phyloP scores from a whole-genome alignment of 2,113 vertebrate genomes.

The Lonchura striata region DNA sequence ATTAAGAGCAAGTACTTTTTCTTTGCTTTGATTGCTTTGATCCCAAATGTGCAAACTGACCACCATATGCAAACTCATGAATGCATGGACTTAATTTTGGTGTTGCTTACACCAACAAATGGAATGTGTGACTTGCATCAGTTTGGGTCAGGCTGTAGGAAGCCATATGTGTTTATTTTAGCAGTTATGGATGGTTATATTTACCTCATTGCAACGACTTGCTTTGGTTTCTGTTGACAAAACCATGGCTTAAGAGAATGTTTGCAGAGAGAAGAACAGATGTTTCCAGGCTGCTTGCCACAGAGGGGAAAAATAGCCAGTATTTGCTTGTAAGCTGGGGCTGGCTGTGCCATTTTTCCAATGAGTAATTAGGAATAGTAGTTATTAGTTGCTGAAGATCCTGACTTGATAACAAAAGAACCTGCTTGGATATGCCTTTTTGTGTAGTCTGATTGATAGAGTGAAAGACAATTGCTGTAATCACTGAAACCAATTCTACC shows the following conservation, averaged over 20 bases:
- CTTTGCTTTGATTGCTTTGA: neutral
- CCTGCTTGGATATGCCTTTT: neutral
- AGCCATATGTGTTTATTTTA: conserved; percentile 59
- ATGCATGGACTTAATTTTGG: neutral
- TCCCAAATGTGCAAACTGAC: neutral
- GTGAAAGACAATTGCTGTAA: neutral
- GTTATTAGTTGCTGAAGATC: conserved; percentile 6
- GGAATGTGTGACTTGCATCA: neutral
- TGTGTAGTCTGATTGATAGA: neutral
- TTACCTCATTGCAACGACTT: conserved; percentile 54
- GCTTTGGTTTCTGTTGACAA: conserved; percentile 56
- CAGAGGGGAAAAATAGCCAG: neutral
- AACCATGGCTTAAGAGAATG: conserved; percentile 52
- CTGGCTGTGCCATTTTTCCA: conserved; percentile 23
- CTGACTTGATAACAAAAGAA: neutral
- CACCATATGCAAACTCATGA: neutral
- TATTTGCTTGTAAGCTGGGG: neutral
- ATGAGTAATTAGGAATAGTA: neutral
- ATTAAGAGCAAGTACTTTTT: neutral
- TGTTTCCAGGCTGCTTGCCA: conserved; percentile 55
- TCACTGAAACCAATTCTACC: neutral
- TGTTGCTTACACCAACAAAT: neutral
- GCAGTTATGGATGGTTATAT: conserved; percentile 44
- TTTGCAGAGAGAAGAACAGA: conserved; percentile 51
- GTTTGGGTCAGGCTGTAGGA: conserved; percentile 23